Evolutionary conservation across 1,140 invertebrate species (phyloP).

Genomic region (Kradibia gibbosae): DNA sequence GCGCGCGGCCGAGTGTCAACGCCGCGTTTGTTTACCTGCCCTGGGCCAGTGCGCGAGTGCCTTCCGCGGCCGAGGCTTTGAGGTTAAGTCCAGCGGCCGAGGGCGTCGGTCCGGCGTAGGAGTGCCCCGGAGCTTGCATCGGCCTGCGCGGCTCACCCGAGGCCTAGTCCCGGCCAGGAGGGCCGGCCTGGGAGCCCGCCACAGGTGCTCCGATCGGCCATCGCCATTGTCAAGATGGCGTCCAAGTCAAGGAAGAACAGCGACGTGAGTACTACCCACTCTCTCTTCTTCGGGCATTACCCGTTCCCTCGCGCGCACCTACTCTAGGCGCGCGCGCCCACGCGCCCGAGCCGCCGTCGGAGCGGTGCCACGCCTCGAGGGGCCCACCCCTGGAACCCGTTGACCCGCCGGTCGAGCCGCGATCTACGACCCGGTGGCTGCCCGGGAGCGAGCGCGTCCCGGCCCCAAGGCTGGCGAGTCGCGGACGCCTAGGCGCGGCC

Average conservation of each 20-base stretch:
- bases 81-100: slow-evolving; percentile 11
- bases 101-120: not conserved
- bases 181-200: slow-evolving; percentile 37
- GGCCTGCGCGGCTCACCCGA: not conserved
- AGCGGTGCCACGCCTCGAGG: no score
- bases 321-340: no score
- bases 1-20: not conserved
- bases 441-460: no score
- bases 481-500: no score
- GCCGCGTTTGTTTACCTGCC: slow-evolving; percentile 9
- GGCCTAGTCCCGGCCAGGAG: not conserved
- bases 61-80: not conserved
- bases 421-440: no score
- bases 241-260: slow-evolving; percentile 63
- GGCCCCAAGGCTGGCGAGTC: no score
- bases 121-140: not conserved
- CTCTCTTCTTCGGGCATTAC: not conserved
- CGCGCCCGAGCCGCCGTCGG: no score
- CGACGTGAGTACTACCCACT: slow-evolving; percentile 61
- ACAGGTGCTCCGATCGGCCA: slow-evolving; percentile 59
- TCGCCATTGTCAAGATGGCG: slow-evolving; percentile 70
- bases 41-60: not conserved
- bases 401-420: not conserved
- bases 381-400: no score
- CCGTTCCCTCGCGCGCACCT: no score